Evolutionary conservation across 2,888 invertebrate genomes (phyloP).

Genomic region (Fragum sueziense): DNA sequence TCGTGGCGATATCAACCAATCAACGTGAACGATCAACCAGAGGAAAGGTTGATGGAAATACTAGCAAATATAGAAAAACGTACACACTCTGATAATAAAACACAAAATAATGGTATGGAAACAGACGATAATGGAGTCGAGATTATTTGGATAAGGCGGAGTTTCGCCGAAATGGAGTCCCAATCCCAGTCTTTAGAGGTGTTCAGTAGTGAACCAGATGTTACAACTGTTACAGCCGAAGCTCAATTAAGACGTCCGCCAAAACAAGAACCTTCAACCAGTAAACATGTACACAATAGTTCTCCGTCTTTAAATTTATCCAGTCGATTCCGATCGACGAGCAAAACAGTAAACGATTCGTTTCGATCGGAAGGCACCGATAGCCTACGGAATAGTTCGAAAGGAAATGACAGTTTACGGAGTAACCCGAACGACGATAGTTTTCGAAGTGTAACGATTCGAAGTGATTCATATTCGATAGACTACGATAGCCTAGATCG

Average conservation of each 20-base stretch:
- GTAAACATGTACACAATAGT: slow-evolving; percentile 20
- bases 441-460: slow-evolving; percentile 11
- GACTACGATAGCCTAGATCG: slow-evolving; percentile 10
- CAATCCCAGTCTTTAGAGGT: slow-evolving; percentile 12
- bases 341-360: slow-evolving; percentile 54
- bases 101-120: slow-evolving; percentile 2
- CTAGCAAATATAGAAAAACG: not conserved
- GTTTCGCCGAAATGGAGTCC: slow-evolving; percentile 28
- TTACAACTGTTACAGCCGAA: slow-evolving; percentile 26
- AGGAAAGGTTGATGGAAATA: not conserved
- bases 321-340: slow-evolving; percentile 48
- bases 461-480: slow-evolving; percentile 13
- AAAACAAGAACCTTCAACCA: slow-evolving; percentile 22
- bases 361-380: slow-evolving; percentile 32
- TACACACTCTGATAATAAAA: not conserved
- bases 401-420: slow-evolving; percentile 21
- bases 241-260: slow-evolving; percentile 21
- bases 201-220: slow-evolving; percentile 20
- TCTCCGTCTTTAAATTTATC: slow-evolving; percentile 11
- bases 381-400: slow-evolving; percentile 1
- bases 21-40: slow-evolving; percentile 11
- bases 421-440: slow-evolving; percentile 13
- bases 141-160: slow-evolving; percentile 45
- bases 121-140: slow-evolving; percentile 28
- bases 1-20: slow-evolving; percentile 55